phyloP scores from a whole-genome alignment of 30 jellyfish, hydroid and myxozoan genomes.

The Sanderia malayensis region DNA sequence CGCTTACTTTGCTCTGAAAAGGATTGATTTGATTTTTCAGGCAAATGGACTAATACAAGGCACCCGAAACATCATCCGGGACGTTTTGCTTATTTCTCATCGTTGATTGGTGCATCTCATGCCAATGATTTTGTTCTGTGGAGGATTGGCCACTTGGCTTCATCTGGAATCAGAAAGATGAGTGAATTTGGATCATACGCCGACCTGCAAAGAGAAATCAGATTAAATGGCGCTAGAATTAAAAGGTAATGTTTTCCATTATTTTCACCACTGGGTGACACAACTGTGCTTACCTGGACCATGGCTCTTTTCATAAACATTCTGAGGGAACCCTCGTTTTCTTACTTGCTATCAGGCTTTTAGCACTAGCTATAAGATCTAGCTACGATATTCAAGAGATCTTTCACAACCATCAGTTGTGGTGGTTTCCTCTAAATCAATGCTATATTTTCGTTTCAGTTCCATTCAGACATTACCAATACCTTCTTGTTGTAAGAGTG shows the following conservation, averaged over 20 bases:
- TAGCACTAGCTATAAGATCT: too few species aligned
- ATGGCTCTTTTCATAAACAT: too few species aligned
- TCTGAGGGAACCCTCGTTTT: too few species aligned
- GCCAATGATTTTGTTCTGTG: conserved; percentile 64
- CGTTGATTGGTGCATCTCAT: conserved; percentile 74
- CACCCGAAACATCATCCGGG: conserved; percentile 71
- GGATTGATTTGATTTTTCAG: conserved; percentile 27
- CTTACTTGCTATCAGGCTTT: too few species aligned
- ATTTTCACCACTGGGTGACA: too few species aligned
- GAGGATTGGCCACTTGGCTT: conserved; percentile 67
- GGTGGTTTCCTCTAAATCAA: not conserved
- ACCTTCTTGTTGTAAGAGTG: conserved; percentile 37
- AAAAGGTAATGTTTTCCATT: too few species aligned
- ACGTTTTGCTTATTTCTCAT: conserved; percentile 62
- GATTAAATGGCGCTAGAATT: conserved; percentile 49
- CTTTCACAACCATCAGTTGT: too few species aligned
- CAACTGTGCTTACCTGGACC: too few species aligned
- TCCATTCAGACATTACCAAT: conserved; percentile 34
- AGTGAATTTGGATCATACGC: conserved; percentile 64
- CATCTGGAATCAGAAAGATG: conserved; percentile 61
- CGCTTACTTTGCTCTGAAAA: too few species aligned
- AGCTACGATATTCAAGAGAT: too few species aligned
- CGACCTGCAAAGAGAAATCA: conserved; percentile 48
- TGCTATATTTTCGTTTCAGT: conserved; percentile 19
- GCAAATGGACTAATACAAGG: conserved; percentile 59